Percentiles rank a stretch among this genome's conserved stretches.
phyloP scores from a whole-genome alignment of 2,113 vertebrate species.

The Sigmodon hispidus region DNA sequence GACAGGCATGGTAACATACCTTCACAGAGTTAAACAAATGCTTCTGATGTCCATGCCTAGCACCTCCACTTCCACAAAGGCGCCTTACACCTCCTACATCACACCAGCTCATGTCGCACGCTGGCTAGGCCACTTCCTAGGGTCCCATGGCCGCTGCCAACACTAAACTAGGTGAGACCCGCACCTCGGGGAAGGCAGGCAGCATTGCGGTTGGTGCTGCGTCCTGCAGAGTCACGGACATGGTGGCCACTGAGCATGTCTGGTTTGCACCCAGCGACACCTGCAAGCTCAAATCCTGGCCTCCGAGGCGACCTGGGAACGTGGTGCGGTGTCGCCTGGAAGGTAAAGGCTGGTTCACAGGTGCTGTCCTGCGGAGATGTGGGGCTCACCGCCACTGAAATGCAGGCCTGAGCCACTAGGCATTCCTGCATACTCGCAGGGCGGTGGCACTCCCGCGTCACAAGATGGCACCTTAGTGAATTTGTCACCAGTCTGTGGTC shows the following conservation, averaged over 20 bases:
- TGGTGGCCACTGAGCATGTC: conserved; percentile 93
- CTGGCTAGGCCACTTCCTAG: conserved; percentile 90
- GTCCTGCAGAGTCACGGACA: conserved; percentile 93
- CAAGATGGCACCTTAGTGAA: conserved; percentile 84
- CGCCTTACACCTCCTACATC: conserved; percentile 99
- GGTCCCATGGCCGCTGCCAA: conserved; percentile 72
- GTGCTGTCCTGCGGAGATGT: conserved; percentile 90
- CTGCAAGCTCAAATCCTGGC: conserved; percentile 91
- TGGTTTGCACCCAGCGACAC: conserved; percentile 89
- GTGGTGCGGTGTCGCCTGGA: conserved; percentile 83
- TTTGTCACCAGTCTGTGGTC: conserved; percentile 78
- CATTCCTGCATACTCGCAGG: conserved; percentile 89
- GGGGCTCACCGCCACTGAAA: conserved; percentile 93
- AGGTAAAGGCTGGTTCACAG: conserved; percentile 84
- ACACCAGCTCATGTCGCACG: conserved; percentile 98
- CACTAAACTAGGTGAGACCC: conserved; percentile 79
- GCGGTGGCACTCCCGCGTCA: conserved; percentile 80
- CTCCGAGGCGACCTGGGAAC: conserved; percentile 75
- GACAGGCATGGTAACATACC: too few relatives aligned
- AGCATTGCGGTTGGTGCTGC: conserved; percentile 85
- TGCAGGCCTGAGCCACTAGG: conserved; percentile 91
- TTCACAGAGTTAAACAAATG: too few relatives aligned
- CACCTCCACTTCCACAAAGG: conserved; percentile 97
- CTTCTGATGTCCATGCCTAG: conserved; percentile 98
- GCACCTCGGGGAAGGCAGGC: conserved; percentile 86